Conservation (phyloP, 2,888 invertebrate species). For the Pseudanteris insignis region DNA sequence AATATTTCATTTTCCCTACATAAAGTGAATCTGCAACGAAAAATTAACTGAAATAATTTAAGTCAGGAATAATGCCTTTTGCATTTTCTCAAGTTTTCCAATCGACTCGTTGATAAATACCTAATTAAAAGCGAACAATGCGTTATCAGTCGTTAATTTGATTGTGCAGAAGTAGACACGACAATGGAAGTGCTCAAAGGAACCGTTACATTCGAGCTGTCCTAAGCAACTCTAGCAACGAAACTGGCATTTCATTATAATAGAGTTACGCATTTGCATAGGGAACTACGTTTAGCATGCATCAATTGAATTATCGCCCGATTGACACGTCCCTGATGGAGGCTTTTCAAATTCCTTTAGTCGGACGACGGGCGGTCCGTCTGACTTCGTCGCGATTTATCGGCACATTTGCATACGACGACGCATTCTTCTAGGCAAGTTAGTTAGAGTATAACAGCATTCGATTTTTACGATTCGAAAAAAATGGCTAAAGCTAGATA, state of each 20-base stretch:
- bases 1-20: too few species aligned
- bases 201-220: slow-evolving; percentile 50
- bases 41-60: too few species aligned
- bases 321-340: slow-evolving; percentile 58
- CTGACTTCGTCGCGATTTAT: slow-evolving; percentile 47
- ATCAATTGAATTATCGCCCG: slow-evolving; percentile 61
- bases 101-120: too few species aligned
- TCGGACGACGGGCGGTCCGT: slow-evolving; percentile 48
- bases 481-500: too few species aligned
- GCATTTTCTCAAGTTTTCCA: too few species aligned
- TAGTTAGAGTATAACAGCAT: slow-evolving; percentile 42
- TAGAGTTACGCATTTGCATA: slow-evolving; percentile 60
- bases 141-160: slow-evolving; percentile 11
- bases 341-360: slow-evolving; percentile 54
- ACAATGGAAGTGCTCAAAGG: slow-evolving; percentile 35
- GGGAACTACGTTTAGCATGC: slow-evolving; percentile 55
- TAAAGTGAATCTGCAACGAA: too few species aligned
- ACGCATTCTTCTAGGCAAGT: slow-evolving; percentile 41
- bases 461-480: slow-evolving; percentile 40
- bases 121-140: slow-evolving; percentile 1
- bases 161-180: slow-evolving; percentile 7
- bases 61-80: too few species aligned
- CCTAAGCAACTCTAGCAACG: slow-evolving; percentile 31
- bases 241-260: slow-evolving; percentile 47
- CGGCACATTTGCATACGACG: slow-evolving; percentile 58